These are phyloP conservation scores for Pseudochromis fuscus DNA, from an alignment of 2,797 vertebrate genomes.

Conservation along the genomic window DNA sequence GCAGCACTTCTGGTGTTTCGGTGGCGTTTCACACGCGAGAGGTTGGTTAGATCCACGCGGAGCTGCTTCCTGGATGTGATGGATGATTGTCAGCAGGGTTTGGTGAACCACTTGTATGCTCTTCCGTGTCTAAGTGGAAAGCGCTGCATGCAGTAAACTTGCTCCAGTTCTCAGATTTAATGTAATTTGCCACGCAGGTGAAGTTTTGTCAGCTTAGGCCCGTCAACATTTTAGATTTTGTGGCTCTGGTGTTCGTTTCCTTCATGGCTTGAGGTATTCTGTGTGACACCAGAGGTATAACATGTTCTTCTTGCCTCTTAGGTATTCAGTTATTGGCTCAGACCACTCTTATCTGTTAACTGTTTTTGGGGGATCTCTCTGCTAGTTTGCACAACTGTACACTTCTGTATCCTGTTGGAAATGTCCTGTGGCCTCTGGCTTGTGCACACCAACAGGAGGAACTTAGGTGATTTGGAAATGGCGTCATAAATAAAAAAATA, in stretches of 20 bases:
- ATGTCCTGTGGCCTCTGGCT: slow-evolving; percentile 51
- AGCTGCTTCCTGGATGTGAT: neutral
- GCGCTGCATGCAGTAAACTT: slow-evolving; percentile 21
- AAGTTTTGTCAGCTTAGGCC: slow-evolving; percentile 12
- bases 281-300: neutral
- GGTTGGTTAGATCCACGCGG: neutral
- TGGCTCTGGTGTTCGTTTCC: slow-evolving; percentile 21
- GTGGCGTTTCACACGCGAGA: slow-evolving; percentile 21
- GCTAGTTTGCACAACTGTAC: slow-evolving; percentile 73
- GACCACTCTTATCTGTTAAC: slow-evolving; percentile 36
- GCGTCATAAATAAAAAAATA: too few species aligned
- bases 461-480: slow-evolving; percentile 24
- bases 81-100: slow-evolving; percentile 26
- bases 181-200: slow-evolving; percentile 12
- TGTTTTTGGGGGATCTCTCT: slow-evolving; percentile 49
- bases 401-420: slow-evolving; percentile 54
- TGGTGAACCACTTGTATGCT: slow-evolving; percentile 35
- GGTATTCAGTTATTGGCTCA: slow-evolving; percentile 24
- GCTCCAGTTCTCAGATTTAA: neutral
- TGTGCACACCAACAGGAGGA: slow-evolving; percentile 29
- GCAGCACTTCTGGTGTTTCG: slow-evolving; percentile 28
- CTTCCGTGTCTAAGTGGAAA: slow-evolving; percentile 34
- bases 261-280: slow-evolving; percentile 10
- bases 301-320: slow-evolving; percentile 16
- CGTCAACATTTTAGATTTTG: slow-evolving; percentile 9